Evolutionary conservation across 2,113 vertebrate species (phyloP).

Genomic region (Enhydra lutris): DNA sequence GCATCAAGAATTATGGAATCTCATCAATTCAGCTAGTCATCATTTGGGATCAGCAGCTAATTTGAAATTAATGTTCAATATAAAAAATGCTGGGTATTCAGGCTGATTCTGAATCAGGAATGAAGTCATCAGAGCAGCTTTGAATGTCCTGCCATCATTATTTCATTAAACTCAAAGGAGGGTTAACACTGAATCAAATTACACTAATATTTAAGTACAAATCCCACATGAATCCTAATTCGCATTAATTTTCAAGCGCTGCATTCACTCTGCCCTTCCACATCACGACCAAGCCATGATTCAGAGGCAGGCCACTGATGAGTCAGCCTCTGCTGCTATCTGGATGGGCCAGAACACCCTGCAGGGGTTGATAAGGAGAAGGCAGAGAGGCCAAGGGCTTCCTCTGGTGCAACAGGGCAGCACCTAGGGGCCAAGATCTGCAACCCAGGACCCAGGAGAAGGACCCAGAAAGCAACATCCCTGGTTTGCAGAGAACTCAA

Average conservation of each 20-base stretch:
- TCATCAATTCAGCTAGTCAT: slow-evolving; percentile 44
- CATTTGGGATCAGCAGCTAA: slow-evolving; percentile 28
- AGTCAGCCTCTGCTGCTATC: slow-evolving; percentile 54
- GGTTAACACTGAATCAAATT: slow-evolving; percentile 53
- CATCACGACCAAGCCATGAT: slow-evolving; percentile 59
- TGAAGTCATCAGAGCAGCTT: slow-evolving; percentile 62
- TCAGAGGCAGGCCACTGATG: slow-evolving; percentile 66
- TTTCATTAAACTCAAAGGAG: slow-evolving; percentile 42
- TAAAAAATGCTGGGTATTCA: background rate
- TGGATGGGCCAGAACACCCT: slow-evolving; percentile 43
- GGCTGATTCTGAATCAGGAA: slow-evolving; percentile 50
- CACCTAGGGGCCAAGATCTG: background rate
- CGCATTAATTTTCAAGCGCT: slow-evolving; percentile 61
- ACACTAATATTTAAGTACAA: slow-evolving; percentile 49
- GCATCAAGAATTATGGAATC: slow-evolving; percentile 29
- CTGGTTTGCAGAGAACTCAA: background rate
- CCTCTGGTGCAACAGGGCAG: slow-evolving; percentile 1
- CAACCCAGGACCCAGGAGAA: background rate
- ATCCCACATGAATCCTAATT: background rate
- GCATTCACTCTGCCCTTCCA: slow-evolving; percentile 36
- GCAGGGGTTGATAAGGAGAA: background rate
- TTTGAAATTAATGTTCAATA: slow-evolving; percentile 52
- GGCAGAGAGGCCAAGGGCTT: slow-evolving; percentile 38
- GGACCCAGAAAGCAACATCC: background rate
- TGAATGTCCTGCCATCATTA: slow-evolving; percentile 49